phyloP scores from a whole-genome alignment of 1,140 invertebrate species.

The Conus betulinus region DNA sequence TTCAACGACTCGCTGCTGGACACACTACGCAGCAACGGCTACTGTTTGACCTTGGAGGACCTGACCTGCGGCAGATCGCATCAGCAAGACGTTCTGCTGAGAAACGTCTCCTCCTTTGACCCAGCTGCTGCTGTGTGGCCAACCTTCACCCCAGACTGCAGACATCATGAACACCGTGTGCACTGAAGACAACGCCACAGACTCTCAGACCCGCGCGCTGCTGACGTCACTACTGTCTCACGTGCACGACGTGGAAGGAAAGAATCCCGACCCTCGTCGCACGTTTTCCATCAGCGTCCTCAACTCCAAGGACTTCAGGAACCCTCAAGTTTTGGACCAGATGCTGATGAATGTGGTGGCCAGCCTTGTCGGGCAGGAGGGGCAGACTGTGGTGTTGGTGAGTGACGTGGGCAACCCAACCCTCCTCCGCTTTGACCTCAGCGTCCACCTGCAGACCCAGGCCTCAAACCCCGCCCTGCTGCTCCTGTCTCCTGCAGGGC shows the following conservation, averaged over 20 bases:
- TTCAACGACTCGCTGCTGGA: background rate
- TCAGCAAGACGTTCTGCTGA: background rate
- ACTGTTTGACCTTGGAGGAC: conserved; percentile 27
- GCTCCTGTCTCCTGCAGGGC: background rate
- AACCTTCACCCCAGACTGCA: background rate
- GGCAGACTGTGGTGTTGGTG: background rate
- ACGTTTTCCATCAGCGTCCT: background rate
- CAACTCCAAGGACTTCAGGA: conserved; percentile 23
- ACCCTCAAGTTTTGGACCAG: conserved; percentile 1
- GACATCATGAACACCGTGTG: conserved; percentile 13
- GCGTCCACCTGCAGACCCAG: conserved; percentile 7
- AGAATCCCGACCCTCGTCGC: background rate
- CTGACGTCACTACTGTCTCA: conserved; percentile 14
- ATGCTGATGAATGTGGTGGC: conserved; percentile 14
- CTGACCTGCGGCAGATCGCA: conserved; percentile 21
- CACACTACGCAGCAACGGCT: background rate
- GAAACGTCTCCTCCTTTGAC: background rate
- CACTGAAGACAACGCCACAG: background rate
- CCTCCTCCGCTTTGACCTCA: conserved; percentile 20
- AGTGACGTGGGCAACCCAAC: conserved; percentile 11
- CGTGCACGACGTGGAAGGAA: conserved; percentile 9
- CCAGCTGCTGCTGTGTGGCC: background rate
- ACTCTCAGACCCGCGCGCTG: background rate
- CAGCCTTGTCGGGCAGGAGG: background rate
- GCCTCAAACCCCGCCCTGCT: conserved; percentile 15